Conservation (phyloP, 2,888 invertebrate species). For the Chaetoderma sp. region DNA sequence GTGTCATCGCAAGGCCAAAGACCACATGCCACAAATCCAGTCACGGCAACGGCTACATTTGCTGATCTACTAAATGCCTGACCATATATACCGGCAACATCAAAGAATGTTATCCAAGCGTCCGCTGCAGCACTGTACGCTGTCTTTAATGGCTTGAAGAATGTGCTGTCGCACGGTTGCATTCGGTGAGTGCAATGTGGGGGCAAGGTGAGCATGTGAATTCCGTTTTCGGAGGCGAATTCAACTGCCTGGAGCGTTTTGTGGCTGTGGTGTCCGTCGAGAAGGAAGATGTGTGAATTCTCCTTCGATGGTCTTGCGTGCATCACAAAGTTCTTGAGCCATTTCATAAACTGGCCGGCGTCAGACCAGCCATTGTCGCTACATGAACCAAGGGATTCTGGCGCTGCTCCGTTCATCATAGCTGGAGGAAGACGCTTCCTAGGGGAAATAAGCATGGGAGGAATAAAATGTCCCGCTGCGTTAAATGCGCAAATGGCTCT, state of each 20-base stretch:
- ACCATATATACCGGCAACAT: neutral
- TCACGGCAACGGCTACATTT: conserved; percentile 7
- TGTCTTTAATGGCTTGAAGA: conserved; percentile 29
- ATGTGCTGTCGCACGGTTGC: conserved; percentile 40
- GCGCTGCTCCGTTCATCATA: conserved; percentile 50
- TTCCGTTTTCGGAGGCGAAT: conserved; percentile 52
- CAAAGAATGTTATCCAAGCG: neutral
- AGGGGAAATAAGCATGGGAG: conserved; percentile 46
- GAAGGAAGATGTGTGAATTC: conserved; percentile 52
- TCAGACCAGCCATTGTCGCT: conserved; percentile 45
- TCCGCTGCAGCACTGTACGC: neutral
- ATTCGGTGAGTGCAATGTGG: conserved; percentile 58
- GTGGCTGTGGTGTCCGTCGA: conserved; percentile 61
- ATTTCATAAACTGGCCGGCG: conserved; percentile 37
- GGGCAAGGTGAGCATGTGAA: conserved; percentile 58
- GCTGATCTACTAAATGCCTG: neutral
- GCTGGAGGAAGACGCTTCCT: conserved; percentile 48
- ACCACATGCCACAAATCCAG: conserved; percentile 13
- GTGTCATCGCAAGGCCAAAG: conserved; percentile 4
- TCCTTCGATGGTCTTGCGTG: conserved; percentile 53
- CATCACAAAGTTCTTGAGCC: conserved; percentile 26
- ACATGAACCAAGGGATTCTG: conserved; percentile 47
- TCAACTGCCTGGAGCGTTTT: conserved; percentile 44
- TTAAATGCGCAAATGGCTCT: conserved; percentile 33
- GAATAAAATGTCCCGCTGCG: conserved; percentile 28